Evolutionary conservation across 2,113 vertebrate species (phyloP), one percentile per base, ranked within the genome.

Genomic region (Zingel zingel): DNA sequence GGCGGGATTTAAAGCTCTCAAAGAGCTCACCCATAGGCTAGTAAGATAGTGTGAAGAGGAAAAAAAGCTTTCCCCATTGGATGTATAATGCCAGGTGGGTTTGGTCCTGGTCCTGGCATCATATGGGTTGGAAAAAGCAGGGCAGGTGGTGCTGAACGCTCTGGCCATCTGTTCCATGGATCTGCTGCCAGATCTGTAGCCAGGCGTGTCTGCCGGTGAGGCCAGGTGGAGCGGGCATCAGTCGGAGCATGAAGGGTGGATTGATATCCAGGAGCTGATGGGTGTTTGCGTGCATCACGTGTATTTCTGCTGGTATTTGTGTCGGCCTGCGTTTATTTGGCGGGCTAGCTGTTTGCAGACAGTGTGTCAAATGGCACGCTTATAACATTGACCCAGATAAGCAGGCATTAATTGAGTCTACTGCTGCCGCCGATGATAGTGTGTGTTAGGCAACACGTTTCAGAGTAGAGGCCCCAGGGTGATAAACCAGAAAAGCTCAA

Each of bases 221-320:
- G 77, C 81, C 89, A 90, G 83, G 81, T 86, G 86, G 90, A 87
- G 80, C 80, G 62, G 81, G 81, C 88, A 75, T 86, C 90, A 81
- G 79, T 82, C 81, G 61, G 84, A 93, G 93, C 94, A 61, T 93
- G 93, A 93, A 94, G 91, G 90, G 87, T 87, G 84, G 84, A 84
- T 77, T 67, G 51, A 82, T 81, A 82, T 79, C 87, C 83, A 63
- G 47, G 54, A 23, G 73, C 73, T 12, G 81, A 77, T 65, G 70
- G 80, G 79, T 78, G 76, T 76, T 30, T 45, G 45, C 18, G 15
- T 36, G 23, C 51, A n/a, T 68, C 30, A 4, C 48, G 4, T 57
- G 45, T 33, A 43, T 79, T 54, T 85, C 16, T 4, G 14, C 62
- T 48, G 10, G 7, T 18, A 15, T 56, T 10, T 77, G 58, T 77